Conservation (phyloP, 2,797 vertebrate genomes). For the Sebastes taczanowskii region DNA sequence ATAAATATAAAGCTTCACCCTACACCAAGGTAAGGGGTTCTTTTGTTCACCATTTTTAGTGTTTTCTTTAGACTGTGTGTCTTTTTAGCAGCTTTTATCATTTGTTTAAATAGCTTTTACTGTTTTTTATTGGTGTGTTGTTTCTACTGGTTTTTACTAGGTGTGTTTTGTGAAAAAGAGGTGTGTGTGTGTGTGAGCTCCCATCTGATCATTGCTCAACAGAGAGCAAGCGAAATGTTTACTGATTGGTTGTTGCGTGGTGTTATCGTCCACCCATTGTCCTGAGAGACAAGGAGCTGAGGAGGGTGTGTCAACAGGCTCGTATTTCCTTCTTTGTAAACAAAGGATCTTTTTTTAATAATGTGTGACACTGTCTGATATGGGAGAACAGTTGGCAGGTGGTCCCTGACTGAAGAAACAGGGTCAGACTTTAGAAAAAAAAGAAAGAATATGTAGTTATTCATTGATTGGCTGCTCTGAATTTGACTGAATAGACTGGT, state of each 20-base stretch:
- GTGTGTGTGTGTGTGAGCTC: constrained; percentile 29
- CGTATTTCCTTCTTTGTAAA: constrained; percentile 47
- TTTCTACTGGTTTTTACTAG: constrained; percentile 10
- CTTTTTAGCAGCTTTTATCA: background rate
- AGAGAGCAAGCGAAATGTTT: constrained; percentile 24
- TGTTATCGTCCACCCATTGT: constrained; percentile 62
- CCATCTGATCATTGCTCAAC: constrained; percentile 42
- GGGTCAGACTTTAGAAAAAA: background rate
- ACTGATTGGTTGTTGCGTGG: constrained; percentile 68
- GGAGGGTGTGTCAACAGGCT: constrained; percentile 78
- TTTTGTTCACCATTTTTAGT: background rate
- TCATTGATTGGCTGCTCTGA: constrained; percentile 11
- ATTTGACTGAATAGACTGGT: constrained; percentile 16
- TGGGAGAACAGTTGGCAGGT: background rate
- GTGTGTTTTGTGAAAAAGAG: constrained; percentile 3
- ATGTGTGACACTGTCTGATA: background rate
- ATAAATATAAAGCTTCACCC: constrained; percentile 22
- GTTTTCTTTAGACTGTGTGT: background rate
- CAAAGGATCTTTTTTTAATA: constrained; percentile 65
- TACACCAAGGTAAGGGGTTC: constrained; percentile 63
- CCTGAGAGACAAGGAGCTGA: constrained; percentile 44
- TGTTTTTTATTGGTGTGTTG: constrained; percentile 24
- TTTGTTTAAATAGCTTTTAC: background rate
- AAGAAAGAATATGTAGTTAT: background rate
- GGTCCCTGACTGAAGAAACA: background rate